These are phyloP conservation scores for Phylloscopus collybita DNA, from an alignment of 2,797 vertebrate genomes.

Conservation along the genomic window DNA sequence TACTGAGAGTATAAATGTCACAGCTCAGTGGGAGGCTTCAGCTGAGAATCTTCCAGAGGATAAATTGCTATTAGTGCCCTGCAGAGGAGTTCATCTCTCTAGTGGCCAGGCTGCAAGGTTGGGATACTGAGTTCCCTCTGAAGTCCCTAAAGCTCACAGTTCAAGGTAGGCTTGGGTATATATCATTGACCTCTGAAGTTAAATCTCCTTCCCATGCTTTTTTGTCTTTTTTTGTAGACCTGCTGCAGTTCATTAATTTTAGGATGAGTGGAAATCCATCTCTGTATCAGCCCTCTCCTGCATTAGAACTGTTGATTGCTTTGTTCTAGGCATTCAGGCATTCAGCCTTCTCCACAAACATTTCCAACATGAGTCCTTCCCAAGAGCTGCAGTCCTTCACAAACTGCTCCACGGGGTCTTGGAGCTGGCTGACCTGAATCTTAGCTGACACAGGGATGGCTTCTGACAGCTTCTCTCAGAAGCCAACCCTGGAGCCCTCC, in stretches of 20 bases:
- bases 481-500: not conserved
- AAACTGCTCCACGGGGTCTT: fast-evolving
- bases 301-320: not conserved
- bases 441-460: too few relatives aligned
- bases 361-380: fast-evolving
- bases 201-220: not conserved
- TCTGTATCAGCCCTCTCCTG: too few relatives aligned
- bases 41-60: not conserved
- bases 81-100: not conserved
- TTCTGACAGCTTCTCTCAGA: not conserved
- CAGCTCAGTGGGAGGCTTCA: not conserved
- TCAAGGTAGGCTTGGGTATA: not conserved
- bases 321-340: not conserved
- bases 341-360: not conserved
- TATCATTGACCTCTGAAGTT: not conserved
- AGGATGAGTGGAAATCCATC: not conserved
- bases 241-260: not conserved
- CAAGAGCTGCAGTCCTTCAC: not conserved
- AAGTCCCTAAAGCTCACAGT: not conserved
- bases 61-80: not conserved
- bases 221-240: not conserved
- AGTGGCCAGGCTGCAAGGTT: not conserved
- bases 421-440: not conserved
- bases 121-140: not conserved
- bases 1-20: not conserved